Conservation (phyloP, 2,888 invertebrate species). For the Cenopis cana region DNA sequence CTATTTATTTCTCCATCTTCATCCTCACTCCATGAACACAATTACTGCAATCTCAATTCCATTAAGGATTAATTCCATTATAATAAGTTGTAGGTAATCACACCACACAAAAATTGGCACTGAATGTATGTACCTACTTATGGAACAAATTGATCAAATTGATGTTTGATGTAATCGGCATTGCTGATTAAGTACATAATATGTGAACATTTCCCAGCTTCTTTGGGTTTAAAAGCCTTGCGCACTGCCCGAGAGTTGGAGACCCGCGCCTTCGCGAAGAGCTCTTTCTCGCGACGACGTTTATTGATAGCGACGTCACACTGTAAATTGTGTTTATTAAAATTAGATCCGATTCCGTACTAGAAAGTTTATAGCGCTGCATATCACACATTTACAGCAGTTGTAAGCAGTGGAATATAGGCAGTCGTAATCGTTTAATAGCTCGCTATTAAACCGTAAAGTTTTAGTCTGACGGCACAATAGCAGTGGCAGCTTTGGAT, state of each 20-base stretch:
- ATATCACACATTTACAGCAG: constrained; percentile 54
- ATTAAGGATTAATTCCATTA: too few relatives aligned
- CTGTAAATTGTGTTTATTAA: constrained; percentile 68
- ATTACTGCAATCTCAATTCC: too few relatives aligned
- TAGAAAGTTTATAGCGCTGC: constrained; percentile 55
- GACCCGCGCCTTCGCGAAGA: constrained; percentile 67
- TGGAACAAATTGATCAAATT: too few relatives aligned
- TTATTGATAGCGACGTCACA: constrained; percentile 76
- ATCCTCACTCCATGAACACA: too few relatives aligned
- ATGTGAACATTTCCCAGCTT: too few relatives aligned
- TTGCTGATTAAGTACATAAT: too few relatives aligned
- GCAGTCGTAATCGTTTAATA: constrained; percentile 61
- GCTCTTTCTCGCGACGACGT: constrained; percentile 66
- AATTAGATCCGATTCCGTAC: constrained; percentile 66
- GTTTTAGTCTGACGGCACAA: constrained; percentile 48
- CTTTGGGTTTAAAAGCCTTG: background rate
- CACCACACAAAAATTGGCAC: too few relatives aligned
- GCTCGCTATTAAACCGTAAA: constrained; percentile 57
- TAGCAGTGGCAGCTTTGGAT: constrained; percentile 41
- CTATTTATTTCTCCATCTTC: too few relatives aligned
- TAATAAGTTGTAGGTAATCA: too few relatives aligned
- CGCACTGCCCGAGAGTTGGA: background rate
- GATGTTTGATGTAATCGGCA: too few relatives aligned
- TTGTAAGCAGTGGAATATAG: constrained; percentile 50
- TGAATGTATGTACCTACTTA: too few relatives aligned